Evolutionary conservation across 2,797 vertebrate genomes (phyloP), one percentile per base, ranked within the genome.

Genomic region (Dromococcyx pavoninus): DNA sequence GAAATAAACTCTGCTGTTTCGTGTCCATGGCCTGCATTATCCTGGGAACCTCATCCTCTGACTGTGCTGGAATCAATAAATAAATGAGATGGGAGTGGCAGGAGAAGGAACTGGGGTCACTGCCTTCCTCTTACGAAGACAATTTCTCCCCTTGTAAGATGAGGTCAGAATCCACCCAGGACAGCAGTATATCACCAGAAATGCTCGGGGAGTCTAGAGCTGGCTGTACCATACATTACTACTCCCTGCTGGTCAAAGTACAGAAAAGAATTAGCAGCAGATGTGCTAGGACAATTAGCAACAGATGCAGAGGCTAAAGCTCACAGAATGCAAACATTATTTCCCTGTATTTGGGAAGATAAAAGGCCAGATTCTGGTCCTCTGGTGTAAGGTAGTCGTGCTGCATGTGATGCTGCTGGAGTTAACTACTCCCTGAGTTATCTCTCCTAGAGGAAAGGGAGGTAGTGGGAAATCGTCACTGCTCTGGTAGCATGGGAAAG

Each of bases 251-350:
- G 94, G 94, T 94, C 96, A 96, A 75, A 94, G 94, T 95, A 94
- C 83, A 93, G 94, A 92, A 92, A 83, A 85, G 78, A 97, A 96
- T 97, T 93, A 95, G 93, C 92, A 97, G 90, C 96, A 97, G 96
- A 97, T 97, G 96, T 97, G 91, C 88, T 77, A 94, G 87, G 91
- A 89, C 95, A 93, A 97, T 97, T 97, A 96, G 79, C 90, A 96
- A 95, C 96, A 97, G 94, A 96, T 95, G 95, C 91, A 76, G 96
- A 95, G 94, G 94, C 94, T 94, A 93, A 97, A 96, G 94, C 90
- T 87, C 94, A 93, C 87, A 94, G 95, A 94, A 94, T 70, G 64
- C 91, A 89, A 86, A 84, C 74, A 67, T 94, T 91, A 96, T 81
- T 93, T 83, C 64, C 69, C 70, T 89, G 74, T 86, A 92, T 95